Base-by-base conservation (phyloP, 2,888 invertebrate species). In the Drosophila leonis region DNA sequence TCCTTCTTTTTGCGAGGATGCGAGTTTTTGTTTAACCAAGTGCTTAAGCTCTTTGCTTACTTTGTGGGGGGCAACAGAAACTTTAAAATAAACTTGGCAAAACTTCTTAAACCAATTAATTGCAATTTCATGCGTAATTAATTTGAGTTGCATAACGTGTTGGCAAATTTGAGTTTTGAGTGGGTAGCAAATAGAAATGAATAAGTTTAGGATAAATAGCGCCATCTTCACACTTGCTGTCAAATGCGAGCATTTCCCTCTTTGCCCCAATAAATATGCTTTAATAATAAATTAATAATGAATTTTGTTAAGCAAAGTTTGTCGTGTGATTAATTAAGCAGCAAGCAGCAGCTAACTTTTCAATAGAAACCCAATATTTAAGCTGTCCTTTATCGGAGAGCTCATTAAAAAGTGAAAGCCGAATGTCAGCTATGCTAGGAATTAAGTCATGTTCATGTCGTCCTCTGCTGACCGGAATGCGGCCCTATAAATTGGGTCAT, bases 111-210 rank as follows among this genome's bases (percentile, higher is more conserved):
- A 75, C 89, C 89, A 84, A 84, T 84, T 84, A 84, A 90, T 90
- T 88, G 78, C 89, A 84, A 84, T 90, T 84, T 84, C 81, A 84
- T 86, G 90, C 87, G 89, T 88, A 84, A 84, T 84, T 84, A 84
- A 84, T 84, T 84, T 90, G 72, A 90, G 90, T 90, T 80, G 81
- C 84, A 88, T 83, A 90, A 88, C 72, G 87, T 84, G 90, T 71
- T 72, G 66, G 49, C 37, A 54, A 81, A 24, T 55, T 63, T 48
- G 42, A 31, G 44, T 31, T 54, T 42, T 61, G 8, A 10, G 20
- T 15, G 15, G 42, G 27, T 49, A 56, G 44, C 54, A 48, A 64
- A 80, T 54, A 49, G 31, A 60, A 57, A 60, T 39, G 49, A 20
- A 62, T 24, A 52, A 75, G 41, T 65, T 60, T 6, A 15, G 27